Percentiles rank a stretch among this genome's conserved stretches.
phyloP scores from a whole-genome alignment of 2,113 vertebrate species.

The Gallinago media region DNA sequence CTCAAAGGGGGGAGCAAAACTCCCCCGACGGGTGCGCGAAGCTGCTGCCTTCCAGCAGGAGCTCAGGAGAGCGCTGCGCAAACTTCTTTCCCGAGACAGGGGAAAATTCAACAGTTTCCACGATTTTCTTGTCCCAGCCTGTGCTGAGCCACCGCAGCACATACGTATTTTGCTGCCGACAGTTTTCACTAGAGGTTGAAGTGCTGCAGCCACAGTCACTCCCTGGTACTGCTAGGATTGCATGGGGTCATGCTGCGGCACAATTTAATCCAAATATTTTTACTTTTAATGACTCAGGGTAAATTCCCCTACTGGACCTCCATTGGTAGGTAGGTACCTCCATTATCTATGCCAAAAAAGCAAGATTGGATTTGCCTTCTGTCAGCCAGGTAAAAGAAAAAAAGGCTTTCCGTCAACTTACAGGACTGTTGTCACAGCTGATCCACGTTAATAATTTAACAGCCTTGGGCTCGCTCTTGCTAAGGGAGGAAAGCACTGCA shows the following conservation, averaged over 20 bases:
- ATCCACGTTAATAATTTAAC: not conserved
- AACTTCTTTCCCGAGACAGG: accelerated
- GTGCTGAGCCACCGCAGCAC: not conserved
- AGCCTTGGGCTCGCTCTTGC: not conserved
- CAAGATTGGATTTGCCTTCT: not conserved
- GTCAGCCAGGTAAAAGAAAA: not conserved
- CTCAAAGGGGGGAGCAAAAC: not conserved
- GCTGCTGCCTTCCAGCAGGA: not conserved
- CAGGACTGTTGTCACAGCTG: not conserved
- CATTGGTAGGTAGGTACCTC: not conserved
- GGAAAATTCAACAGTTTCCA: not conserved
- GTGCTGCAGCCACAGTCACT: not conserved
- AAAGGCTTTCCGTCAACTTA: not conserved
- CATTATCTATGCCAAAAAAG: not conserved
- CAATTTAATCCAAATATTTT: not conserved
- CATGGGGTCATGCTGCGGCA: not conserved
- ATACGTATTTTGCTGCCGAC: accelerated
- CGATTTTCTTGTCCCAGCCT: not conserved
- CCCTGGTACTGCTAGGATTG: not conserved
- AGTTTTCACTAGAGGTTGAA: not conserved
- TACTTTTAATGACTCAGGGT: not conserved
- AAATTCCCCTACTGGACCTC: not conserved
- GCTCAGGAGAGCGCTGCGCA: accelerated
- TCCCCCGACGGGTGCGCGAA: not conserved
- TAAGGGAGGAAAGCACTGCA: not conserved